Evolutionary conservation across 1,140 invertebrate genomes (phyloP).

Genomic region (Drosophila bocqueti): DNA sequence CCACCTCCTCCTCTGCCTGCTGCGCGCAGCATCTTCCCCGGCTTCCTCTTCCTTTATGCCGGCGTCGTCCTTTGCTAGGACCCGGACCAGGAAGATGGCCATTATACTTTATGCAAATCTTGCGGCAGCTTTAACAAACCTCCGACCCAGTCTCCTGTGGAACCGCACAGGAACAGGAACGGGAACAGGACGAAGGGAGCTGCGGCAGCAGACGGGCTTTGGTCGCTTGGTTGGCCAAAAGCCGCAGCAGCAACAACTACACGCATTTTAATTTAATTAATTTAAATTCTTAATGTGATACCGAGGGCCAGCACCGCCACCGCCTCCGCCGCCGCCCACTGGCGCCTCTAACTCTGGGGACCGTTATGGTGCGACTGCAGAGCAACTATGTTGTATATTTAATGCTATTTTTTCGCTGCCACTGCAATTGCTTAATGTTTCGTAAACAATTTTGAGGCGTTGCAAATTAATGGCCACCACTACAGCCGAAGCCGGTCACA

Average conservation of each 20-base stretch:
- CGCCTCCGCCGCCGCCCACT: slow-evolving; percentile 12
- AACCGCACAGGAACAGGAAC: slow-evolving; percentile 42
- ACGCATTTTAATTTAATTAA: slow-evolving; percentile 83
- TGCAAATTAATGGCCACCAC: slow-evolving; percentile 65
- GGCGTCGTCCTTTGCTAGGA: slow-evolving; percentile 17
- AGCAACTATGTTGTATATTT: slow-evolving; percentile 47
- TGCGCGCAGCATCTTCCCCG: background rate
- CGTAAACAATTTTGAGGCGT: slow-evolving; percentile 75
- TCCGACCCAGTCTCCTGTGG: slow-evolving; percentile 19
- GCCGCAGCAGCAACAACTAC: slow-evolving; percentile 41
- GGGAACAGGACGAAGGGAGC: slow-evolving; percentile 4
- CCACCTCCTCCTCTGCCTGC: too few species aligned
- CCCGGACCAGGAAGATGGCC: slow-evolving; percentile 68
- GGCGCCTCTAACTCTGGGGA: slow-evolving; percentile 46
- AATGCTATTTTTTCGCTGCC: slow-evolving; percentile 61
- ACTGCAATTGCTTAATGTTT: slow-evolving; percentile 77
- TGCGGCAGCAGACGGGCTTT: slow-evolving; percentile 23
- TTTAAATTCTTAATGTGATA: slow-evolving; percentile 83
- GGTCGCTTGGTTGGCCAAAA: slow-evolving; percentile 32
- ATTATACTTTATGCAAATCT: slow-evolving; percentile 83
- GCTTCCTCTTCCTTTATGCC: background rate
- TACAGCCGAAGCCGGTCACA: slow-evolving; percentile 33
- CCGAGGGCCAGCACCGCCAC: slow-evolving; percentile 29
- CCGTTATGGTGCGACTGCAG: slow-evolving; percentile 13
- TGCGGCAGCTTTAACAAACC: slow-evolving; percentile 79